phyloP scores from a whole-genome alignment of 2,113 vertebrate species.

The Pithys albifrons region DNA sequence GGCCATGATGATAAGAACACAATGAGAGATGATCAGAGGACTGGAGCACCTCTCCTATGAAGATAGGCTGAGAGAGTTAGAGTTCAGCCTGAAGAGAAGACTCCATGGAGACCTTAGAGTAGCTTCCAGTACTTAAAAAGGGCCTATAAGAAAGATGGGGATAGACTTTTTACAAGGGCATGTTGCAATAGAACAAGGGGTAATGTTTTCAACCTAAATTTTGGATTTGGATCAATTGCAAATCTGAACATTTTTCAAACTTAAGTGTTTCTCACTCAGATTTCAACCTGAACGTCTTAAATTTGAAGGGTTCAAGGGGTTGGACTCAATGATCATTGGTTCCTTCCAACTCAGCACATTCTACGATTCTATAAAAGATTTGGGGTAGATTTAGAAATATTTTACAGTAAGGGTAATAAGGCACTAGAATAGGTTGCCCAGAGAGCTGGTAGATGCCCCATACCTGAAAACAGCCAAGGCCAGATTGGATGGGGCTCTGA shows the following conservation, averaged over 20 bases:
- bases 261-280: neutral
- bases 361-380: neutral
- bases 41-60: neutral
- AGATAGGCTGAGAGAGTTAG: neutral
- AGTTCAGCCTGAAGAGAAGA: neutral
- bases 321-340: neutral
- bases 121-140: neutral
- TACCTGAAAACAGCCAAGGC: neutral
- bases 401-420: neutral
- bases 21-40: neutral
- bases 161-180: neutral
- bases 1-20: neutral
- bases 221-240: neutral
- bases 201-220: neutral
- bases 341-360: neutral
- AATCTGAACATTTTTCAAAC: neutral
- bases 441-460: neutral
- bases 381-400: neutral
- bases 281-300: neutral
- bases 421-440: neutral
- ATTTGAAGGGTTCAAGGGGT: neutral
- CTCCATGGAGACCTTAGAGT: neutral
- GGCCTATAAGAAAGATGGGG: neutral
- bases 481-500: neutral
- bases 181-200: rapidly evolving